Percentiles rank a stretch among this genome's conserved stretches.
These are phyloP conservation scores for Coregonus ussuriensis DNA, from an alignment of 2,797 vertebrate species.

Conservation along the genomic window DNA sequence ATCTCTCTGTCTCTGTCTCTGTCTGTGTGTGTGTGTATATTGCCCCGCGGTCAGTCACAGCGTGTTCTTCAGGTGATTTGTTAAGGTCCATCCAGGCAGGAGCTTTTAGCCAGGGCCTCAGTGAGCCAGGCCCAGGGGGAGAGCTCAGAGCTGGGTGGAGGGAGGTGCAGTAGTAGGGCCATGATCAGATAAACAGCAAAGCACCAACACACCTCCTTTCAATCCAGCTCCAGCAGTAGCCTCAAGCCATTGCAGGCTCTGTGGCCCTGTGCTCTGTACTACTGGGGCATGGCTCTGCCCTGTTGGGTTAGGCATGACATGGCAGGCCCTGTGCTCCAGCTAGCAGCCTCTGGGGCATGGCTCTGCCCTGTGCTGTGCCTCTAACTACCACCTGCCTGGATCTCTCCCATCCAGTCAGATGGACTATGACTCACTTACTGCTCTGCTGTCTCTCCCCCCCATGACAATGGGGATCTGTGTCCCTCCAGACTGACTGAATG, in stretches of 20 bases:
- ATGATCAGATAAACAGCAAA: not conserved
- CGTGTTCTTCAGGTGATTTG: conserved; percentile 7
- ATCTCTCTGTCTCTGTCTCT: not conserved
- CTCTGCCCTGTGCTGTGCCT: not conserved
- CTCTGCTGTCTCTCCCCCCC: not conserved
- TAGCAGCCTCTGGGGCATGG: not conserved
- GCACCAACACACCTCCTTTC: too few relatives aligned
- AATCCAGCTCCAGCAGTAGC: too few relatives aligned
- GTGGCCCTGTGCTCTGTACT: not conserved
- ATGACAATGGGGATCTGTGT: conserved; percentile 19
- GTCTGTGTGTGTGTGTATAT: not conserved
- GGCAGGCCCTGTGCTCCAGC: not conserved
- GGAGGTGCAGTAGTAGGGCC: not conserved
- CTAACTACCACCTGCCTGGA: not conserved
- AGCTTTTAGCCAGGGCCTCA: not conserved
- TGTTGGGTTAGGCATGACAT: not conserved
- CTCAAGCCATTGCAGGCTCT: not conserved
- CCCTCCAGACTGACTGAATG: conserved; percentile 13
- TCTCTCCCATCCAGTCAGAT: not conserved
- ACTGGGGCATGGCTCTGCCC: conserved; percentile 7
- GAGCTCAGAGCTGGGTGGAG: not conserved
- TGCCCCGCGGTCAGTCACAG: not conserved
- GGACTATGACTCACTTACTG: not conserved
- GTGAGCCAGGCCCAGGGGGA: not conserved
- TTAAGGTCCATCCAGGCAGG: not conserved